phyloP scores from a whole-genome alignment of 2,113 vertebrate species.

The Ceyx margarethae region DNA sequence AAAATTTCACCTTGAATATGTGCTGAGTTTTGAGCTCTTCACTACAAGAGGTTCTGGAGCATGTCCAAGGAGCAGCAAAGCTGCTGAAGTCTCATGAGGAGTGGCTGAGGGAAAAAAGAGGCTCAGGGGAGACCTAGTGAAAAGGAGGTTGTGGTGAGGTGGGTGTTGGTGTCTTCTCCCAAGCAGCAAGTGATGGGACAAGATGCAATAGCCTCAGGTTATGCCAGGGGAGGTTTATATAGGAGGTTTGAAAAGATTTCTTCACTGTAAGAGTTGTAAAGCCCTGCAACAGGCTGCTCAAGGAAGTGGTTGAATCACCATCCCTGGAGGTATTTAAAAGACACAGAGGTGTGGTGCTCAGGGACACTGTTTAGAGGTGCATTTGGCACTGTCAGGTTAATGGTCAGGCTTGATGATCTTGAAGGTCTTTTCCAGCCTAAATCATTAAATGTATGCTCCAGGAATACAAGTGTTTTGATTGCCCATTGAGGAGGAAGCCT shows the following conservation, averaged over 20 bases:
- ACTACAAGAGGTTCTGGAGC: neutral
- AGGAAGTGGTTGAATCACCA: neutral
- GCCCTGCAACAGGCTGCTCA: neutral
- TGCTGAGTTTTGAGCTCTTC: neutral
- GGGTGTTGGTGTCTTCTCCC: neutral
- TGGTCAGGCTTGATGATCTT: neutral
- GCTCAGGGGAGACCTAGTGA: neutral
- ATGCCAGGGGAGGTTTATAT: neutral
- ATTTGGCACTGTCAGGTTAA: neutral
- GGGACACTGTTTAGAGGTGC: neutral
- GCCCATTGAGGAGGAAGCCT: neutral
- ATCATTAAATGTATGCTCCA: neutral
- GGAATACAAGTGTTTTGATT: neutral
- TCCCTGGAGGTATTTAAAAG: neutral
- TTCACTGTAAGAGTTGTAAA: neutral
- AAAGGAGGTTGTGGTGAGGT: neutral
- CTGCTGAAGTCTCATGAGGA: neutral
- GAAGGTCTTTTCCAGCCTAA: neutral
- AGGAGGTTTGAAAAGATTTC: neutral
- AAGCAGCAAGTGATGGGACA: neutral
- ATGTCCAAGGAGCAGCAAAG: accelerated
- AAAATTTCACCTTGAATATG: neutral
- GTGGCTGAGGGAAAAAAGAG: neutral
- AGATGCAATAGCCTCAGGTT: neutral
- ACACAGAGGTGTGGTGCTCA: accelerated